Conservation (phyloP, 2,113 vertebrate genomes). For the Sceloporus undulatus region DNA sequence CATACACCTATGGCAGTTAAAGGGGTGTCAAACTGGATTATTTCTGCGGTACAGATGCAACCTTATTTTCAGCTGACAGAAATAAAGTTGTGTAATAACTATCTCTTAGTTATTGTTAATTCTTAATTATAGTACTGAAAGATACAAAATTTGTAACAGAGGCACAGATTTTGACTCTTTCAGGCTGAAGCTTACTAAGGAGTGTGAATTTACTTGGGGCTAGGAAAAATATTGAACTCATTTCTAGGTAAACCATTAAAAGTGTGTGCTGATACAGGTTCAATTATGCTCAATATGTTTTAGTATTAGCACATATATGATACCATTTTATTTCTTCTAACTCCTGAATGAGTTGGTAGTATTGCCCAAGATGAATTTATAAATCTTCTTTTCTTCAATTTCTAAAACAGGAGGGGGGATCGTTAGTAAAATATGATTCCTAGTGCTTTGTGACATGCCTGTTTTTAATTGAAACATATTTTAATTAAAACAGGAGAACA, state of each 20-base stretch:
- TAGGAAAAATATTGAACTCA: neutral
- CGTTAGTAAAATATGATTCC: slow-evolving; percentile 68
- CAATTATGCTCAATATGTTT: neutral
- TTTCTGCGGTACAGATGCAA: too few relatives aligned
- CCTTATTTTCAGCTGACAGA: too few relatives aligned
- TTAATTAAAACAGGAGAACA: slow-evolving; percentile 72
- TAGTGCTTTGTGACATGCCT: slow-evolving; percentile 66
- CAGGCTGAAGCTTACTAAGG: neutral
- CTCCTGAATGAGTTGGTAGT: slow-evolving; percentile 6
- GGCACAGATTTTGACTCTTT: neutral
- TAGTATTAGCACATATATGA: neutral
- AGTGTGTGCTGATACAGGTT: neutral
- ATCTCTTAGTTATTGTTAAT: neutral
- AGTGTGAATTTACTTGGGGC: neutral
- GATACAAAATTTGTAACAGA: too few relatives aligned
- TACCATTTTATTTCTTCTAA: neutral
- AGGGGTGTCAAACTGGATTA: too few relatives aligned
- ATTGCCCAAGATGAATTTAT: slow-evolving; percentile 45
- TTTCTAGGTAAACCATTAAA: neutral
- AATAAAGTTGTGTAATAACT: too few relatives aligned
- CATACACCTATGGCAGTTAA: too few relatives aligned
- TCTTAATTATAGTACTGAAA: too few relatives aligned
- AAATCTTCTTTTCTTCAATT: slow-evolving; percentile 28
- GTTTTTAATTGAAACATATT: slow-evolving; percentile 76
- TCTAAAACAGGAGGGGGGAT: slow-evolving; percentile 35